Evolutionary conservation across 2,888 invertebrate species (phyloP).

Genomic region (Ormia ochracea): DNA sequence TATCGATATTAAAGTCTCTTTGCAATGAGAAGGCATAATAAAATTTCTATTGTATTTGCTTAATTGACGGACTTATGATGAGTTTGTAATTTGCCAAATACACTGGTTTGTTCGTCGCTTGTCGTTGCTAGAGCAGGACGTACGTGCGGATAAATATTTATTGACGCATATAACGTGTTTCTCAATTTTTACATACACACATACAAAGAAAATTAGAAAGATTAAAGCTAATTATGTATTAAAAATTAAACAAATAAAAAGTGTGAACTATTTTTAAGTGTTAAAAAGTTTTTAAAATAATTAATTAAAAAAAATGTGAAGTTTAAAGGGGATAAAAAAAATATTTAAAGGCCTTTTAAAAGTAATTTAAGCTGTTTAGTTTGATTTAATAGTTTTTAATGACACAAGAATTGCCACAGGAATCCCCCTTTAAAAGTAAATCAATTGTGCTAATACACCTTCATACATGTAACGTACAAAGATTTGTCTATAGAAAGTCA

Average conservation of each 20-base stretch:
- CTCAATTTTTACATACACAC: neutral
- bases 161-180: conserved; percentile 39
- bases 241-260: neutral
- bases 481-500: neutral
- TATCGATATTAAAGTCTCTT: neutral
- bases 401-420: neutral
- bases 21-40: neutral
- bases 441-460: neutral
- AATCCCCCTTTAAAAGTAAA: neutral
- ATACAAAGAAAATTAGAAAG: neutral
- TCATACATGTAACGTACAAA: neutral
- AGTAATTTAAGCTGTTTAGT: neutral
- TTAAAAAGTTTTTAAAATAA: neutral
- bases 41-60: conserved; percentile 2
- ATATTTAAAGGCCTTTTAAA: neutral
- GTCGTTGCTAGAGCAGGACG: conserved; percentile 62
- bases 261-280: neutral
- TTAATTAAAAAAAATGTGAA: neutral
- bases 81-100: conserved; percentile 49
- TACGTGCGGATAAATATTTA: conserved; percentile 58
- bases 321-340: neutral
- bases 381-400: neutral
- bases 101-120: conserved; percentile 63
- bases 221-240: neutral
- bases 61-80: conserved; percentile 7